phyloP scores from a whole-genome alignment of 1,140 invertebrate genomes.

The Idris sp. region DNA sequence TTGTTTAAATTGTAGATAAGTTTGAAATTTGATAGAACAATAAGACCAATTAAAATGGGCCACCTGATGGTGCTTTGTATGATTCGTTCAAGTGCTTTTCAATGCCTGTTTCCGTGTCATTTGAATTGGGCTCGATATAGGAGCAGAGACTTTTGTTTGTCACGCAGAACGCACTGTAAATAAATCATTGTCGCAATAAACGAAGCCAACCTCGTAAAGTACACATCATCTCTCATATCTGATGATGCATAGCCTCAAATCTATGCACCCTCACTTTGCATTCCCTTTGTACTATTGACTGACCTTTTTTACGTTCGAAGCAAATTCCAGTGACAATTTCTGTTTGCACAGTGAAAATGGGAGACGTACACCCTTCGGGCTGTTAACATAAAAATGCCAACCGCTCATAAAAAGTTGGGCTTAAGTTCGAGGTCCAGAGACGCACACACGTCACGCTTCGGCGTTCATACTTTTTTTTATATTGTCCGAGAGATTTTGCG shows the following conservation, averaged over 20 bases:
- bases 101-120: constrained; percentile 14
- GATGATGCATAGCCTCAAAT: constrained; percentile 55
- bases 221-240: constrained; percentile 55
- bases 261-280: constrained; percentile 62
- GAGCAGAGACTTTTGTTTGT: constrained; percentile 35
- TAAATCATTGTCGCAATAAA: constrained; percentile 40
- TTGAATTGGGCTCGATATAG: constrained; percentile 31
- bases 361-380: constrained; percentile 52
- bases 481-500: no score
- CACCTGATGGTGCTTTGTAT: no score
- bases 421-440: no score
- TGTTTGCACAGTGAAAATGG: constrained; percentile 56
- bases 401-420: constrained; percentile 67
- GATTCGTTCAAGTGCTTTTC: no score
- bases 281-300: constrained; percentile 49
- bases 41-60: no score
- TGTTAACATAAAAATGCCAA: constrained; percentile 75
- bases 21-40: no score
- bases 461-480: constrained; percentile 69
- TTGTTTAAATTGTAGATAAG: no score
- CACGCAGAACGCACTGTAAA: constrained; percentile 21
- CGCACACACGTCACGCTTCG: constrained; percentile 23
- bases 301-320: constrained; percentile 62
- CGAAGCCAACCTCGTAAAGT: constrained; percentile 34
- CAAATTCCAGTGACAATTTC: constrained; percentile 71